Evolutionary conservation across 2,888 invertebrate species (phyloP).

Genomic region (Rhamnusium bicolor): DNA sequence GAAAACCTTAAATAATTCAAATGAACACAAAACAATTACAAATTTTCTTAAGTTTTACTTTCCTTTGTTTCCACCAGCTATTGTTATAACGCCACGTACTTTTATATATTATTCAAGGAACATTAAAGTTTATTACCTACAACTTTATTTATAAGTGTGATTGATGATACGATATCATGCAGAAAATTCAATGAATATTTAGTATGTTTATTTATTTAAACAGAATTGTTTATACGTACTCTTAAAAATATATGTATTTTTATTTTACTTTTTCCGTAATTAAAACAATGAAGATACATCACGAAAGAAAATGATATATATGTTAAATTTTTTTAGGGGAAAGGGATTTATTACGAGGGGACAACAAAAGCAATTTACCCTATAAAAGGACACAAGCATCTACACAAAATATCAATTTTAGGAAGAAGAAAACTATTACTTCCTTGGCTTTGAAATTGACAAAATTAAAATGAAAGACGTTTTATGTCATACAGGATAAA

Average conservation of each 20-base stretch:
- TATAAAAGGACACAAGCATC: not conserved
- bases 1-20: not conserved
- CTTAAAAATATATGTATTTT: not conserved
- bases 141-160: not conserved
- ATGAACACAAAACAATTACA: not conserved
- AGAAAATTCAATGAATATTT: not conserved
- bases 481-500: not conserved
- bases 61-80: not conserved
- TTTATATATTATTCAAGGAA: not conserved
- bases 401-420: not conserved
- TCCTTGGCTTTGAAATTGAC: not conserved
- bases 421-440: not conserved
- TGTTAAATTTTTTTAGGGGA: not conserved
- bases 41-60: not conserved
- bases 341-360: not conserved
- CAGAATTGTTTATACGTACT: not conserved
- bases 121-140: not conserved
- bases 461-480: not conserved
- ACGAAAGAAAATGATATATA: not conserved
- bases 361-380: not conserved
- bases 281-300: not conserved
- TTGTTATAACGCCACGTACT: not conserved
- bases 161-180: not conserved
- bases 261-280: not conserved
- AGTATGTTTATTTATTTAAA: not conserved